Conservation (phyloP, 2,113 vertebrate species). For the Sinocyclocheilus maitianheensis region DNA sequence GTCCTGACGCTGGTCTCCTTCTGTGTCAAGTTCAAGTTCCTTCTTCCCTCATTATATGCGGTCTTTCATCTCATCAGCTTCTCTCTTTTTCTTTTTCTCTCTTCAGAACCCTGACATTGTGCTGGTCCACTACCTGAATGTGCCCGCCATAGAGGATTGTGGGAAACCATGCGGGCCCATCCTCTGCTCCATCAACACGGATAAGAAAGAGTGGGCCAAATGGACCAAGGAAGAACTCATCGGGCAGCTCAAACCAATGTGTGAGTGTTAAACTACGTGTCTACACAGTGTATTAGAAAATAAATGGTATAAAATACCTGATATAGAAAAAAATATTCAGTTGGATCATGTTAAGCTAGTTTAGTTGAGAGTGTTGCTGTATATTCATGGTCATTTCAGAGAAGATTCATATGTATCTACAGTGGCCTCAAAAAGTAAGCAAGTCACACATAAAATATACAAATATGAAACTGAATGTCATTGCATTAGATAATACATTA, state of each 20-base stretch:
- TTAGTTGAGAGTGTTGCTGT: background rate
- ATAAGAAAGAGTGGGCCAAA: slow-evolving; percentile 99
- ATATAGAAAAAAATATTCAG: background rate
- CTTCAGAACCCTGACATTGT: slow-evolving; percentile 96
- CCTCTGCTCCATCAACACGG: slow-evolving; percentile 98
- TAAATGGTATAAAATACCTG: background rate
- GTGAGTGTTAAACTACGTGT: slow-evolving; percentile 80
- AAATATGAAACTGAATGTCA: background rate
- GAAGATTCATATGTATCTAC: background rate
- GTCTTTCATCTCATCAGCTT: slow-evolving; percentile 48
- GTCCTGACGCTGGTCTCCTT: slow-evolving; percentile 47
- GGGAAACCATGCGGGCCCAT: slow-evolving; percentile 96
- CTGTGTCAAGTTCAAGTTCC: slow-evolving; percentile 49
- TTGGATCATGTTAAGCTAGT: background rate
- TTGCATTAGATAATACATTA: background rate
- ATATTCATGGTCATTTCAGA: background rate
- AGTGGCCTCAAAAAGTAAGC: background rate
- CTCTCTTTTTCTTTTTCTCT: slow-evolving; percentile 48
- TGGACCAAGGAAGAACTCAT: slow-evolving; percentile 99
- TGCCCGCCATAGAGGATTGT: slow-evolving; percentile 96
- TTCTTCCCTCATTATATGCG: slow-evolving; percentile 40
- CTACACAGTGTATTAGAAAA: background rate
- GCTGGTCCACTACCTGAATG: slow-evolving; percentile 98
- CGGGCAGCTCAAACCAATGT: slow-evolving; percentile 98
- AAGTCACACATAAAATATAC: too few species aligned